Evolutionary conservation across 2,888 invertebrate species (phyloP).

Genomic region (Dysmachus trigonus): DNA sequence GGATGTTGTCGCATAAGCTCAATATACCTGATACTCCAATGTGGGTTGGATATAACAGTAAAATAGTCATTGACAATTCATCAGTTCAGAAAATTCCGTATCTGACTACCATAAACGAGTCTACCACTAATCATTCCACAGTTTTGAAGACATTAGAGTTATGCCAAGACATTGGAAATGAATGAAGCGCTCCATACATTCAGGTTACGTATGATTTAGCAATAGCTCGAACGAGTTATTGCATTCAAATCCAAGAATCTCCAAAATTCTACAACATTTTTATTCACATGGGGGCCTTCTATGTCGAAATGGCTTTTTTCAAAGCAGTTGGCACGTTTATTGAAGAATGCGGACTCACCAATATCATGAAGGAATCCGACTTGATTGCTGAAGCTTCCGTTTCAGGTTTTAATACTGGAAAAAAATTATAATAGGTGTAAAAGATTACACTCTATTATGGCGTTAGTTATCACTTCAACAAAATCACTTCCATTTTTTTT

Average conservation of each 20-base stretch:
- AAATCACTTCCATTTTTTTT: not conserved
- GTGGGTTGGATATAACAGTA: constrained; percentile 56
- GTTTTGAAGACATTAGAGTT: constrained; percentile 54
- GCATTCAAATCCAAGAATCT: constrained; percentile 54
- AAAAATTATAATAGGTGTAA: constrained; percentile 45
- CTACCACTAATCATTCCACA: constrained; percentile 54
- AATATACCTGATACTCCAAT: constrained; percentile 50
- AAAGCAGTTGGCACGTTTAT: constrained; percentile 56
- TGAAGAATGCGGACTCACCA: constrained; percentile 37
- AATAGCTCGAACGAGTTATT: constrained; percentile 51
- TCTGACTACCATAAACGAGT: constrained; percentile 56
- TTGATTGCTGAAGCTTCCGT: constrained; percentile 31
- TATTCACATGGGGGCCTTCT: constrained; percentile 58
- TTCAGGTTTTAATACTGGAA: not conserved
- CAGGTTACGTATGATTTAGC: constrained; percentile 56
- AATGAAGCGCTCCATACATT: constrained; percentile 44
- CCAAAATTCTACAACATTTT: constrained; percentile 57
- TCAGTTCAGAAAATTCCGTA: constrained; percentile 54
- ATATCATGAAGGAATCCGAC: not conserved
- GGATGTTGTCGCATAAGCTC: not conserved
- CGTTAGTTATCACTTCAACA: not conserved
- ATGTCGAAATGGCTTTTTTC: constrained; percentile 54
- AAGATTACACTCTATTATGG: constrained; percentile 24
- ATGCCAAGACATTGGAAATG: constrained; percentile 8
- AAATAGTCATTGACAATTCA: constrained; percentile 51